phyloP scores from a whole-genome alignment of 2,888 invertebrate species.

The Drosophila paramelanica region DNA sequence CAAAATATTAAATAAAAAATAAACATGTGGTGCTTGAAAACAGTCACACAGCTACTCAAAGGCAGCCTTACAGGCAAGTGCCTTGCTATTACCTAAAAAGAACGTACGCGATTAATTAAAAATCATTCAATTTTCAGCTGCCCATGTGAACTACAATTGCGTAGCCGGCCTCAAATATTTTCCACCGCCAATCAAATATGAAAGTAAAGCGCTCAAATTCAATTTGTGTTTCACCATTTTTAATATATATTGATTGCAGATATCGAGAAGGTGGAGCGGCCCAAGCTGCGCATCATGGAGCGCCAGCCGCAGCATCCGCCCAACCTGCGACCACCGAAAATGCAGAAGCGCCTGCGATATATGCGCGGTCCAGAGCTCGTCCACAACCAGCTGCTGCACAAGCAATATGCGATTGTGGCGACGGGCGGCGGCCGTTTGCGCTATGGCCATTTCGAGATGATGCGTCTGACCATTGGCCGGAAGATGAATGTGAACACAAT shows the following conservation, averaged over 20 bases:
- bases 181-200: conserved; percentile 87
- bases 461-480: conserved; percentile 90
- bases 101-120: conserved; percentile 6
- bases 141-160: conserved; percentile 48
- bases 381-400: conserved; percentile 93
- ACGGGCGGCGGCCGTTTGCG: conserved; percentile 92
- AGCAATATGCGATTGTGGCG: conserved; percentile 97
- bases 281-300: conserved; percentile 89
- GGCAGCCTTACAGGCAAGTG: conserved; percentile 44
- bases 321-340: conserved; percentile 91
- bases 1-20: conserved; percentile 26
- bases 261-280: conserved; percentile 90
- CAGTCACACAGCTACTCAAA: conserved; percentile 51
- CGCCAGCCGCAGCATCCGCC: conserved; percentile 90
- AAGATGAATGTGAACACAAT: conserved; percentile 92
- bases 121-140: conserved; percentile 39
- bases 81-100: not conserved
- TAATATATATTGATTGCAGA: conserved; percentile 85
- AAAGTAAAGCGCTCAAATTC: conserved; percentile 10
- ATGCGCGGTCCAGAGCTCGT: conserved; percentile 96
- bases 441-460: conserved; percentile 94
- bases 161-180: conserved; percentile 89
- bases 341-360: conserved; percentile 92
- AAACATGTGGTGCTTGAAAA: conserved; percentile 63
- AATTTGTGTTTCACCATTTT: not conserved